A percentile compares a stretch with the other conserved stretches of the same genome.
Evolutionary conservation across 2,113 vertebrate species (phyloP).

Genomic region (Anas platyrhynchos): DNA sequence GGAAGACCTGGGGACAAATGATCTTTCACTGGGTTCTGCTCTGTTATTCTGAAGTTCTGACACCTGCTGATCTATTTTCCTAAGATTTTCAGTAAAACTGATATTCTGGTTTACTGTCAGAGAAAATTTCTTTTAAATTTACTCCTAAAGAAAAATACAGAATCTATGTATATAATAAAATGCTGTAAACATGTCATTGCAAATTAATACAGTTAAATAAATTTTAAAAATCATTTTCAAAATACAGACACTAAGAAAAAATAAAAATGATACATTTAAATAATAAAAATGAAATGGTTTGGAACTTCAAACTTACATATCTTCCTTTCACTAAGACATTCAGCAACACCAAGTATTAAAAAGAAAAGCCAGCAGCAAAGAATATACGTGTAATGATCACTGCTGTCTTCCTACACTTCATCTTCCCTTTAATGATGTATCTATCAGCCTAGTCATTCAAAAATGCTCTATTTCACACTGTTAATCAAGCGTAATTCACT

Average conservation of each 20-base stretch:
- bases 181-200: not conserved
- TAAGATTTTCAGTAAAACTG: not conserved
- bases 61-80: not conserved
- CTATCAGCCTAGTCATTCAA: not conserved
- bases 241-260: not conserved
- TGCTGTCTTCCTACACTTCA: not conserved
- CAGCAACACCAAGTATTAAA: not conserved
- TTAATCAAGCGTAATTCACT: not conserved
- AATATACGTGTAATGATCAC: rapidly evolving
- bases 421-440: not conserved
- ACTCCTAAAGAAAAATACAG: not conserved
- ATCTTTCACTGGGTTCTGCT: not conserved
- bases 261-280: not conserved
- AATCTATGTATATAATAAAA: not conserved
- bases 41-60: not conserved
- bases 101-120: not conserved
- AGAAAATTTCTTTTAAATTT: not conserved
- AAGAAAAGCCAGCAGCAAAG: not conserved
- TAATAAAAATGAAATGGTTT: not conserved
- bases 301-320: not conserved
- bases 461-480: not conserved
- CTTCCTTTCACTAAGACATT: not conserved
- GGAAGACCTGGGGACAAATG: not conserved
- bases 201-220: not conserved
- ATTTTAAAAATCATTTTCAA: not conserved